Conservation (phyloP, 2,113 vertebrate genomes). For the Calonectris borealis region DNA sequence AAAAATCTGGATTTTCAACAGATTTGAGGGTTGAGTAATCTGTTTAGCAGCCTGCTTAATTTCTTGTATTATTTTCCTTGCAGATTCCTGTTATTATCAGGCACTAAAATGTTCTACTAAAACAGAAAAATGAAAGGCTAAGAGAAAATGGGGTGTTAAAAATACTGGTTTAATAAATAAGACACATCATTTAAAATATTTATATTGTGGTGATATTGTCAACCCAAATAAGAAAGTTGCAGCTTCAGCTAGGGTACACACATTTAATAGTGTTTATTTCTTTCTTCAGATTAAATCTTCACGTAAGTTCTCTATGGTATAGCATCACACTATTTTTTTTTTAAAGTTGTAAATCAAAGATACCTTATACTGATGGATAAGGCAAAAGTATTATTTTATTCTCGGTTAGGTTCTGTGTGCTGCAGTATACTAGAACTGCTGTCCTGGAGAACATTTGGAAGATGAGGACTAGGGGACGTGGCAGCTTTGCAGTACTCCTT, state of each 20-base stretch:
- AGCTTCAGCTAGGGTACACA: neutral
- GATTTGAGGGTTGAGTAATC: neutral
- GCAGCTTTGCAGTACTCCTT: neutral
- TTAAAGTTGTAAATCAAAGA: neutral
- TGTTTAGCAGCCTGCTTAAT: neutral
- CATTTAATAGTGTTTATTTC: neutral
- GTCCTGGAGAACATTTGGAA: neutral
- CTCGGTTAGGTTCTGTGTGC: neutral
- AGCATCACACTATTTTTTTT: neutral
- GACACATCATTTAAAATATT: neutral
- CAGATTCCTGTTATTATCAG: neutral
- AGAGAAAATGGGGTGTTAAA: neutral
- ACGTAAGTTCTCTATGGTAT: neutral
- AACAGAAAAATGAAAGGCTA: neutral
- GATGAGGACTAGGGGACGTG: accelerated
- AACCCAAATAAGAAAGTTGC: neutral
- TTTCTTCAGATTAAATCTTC: neutral
- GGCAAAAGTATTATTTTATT: neutral
- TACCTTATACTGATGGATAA: neutral
- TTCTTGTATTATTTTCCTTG: neutral
- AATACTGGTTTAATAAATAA: neutral
- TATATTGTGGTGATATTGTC: neutral
- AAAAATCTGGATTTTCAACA: neutral
- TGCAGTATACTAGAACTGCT: neutral
- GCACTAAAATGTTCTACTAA: neutral